Evolutionary conservation across 2,113 vertebrate genomes (phyloP), one percentile per base, ranked within the genome.

Genomic region (Etia nguti): DNA sequence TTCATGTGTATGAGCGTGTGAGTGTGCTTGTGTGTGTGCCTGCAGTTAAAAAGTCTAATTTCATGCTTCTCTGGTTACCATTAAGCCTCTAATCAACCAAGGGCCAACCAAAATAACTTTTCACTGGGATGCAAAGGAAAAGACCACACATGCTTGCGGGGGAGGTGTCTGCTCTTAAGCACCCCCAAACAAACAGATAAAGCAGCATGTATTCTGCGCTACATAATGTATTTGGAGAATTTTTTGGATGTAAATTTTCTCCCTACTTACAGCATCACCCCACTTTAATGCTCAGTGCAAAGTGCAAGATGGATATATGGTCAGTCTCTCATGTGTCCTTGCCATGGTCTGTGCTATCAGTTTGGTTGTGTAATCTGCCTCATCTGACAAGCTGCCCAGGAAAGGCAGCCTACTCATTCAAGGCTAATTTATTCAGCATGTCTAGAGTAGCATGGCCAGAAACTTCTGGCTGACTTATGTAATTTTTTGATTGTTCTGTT

Each of bases 21-120:
- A 60, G 34, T 81, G 60, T 75, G 55, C 73, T 81, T 85, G 68
- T 29, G 34, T 85, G 82, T 29, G 29, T 57, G 43, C 15, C 20
- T 75, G 60, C 34, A 46, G 46, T 80, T 73, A 81, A 59, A 86
- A 86, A 84, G 68, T 59, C 62, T 86, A 86, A 92, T 91, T 89
- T 88, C 85, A 91, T 90, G 88, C 84, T 87, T 81, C 86, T 91
- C 55, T 77, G 85, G 87, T 88, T 84, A 88, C 79, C 82, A 92
- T 92, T 90, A 88, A 80, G 57, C 60, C 70, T 86, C 57, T 90
- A 87, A 93, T 89, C 68, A 92, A 75, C 43, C 29, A 13, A 65
- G 34, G 22, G 36, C 70, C 75, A 89, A 85, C 85, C 81, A 77
- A 85, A 62, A 83, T 48, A 48, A 48, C 26, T 18, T 70, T 89